Evolutionary conservation across 2,113 vertebrate species (phyloP).

Genomic region (Lycaon pictus): DNA sequence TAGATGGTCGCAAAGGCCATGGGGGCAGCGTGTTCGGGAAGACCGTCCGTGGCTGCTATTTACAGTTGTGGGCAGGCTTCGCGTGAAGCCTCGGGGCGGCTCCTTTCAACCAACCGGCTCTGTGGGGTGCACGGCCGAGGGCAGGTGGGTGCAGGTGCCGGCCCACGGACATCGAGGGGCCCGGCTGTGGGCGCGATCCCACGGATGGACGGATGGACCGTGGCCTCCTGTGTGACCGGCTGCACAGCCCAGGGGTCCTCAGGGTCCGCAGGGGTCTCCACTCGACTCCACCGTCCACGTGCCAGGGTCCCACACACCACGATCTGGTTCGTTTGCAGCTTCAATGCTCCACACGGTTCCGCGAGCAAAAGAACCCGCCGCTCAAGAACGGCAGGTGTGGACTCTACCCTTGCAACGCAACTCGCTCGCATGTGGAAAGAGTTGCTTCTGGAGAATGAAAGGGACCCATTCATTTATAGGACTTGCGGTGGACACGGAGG

Average conservation of each 20-base stretch:
- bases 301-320: neutral
- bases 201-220: too few relatives aligned
- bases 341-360: neutral
- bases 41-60: neutral
- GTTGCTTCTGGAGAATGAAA: neutral
- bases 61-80: constrained; percentile 41
- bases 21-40: neutral
- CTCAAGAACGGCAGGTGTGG: neutral
- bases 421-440: neutral
- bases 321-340: neutral
- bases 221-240: too few relatives aligned
- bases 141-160: too few relatives aligned
- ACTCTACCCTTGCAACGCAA: neutral
- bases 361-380: neutral
- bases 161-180: too few relatives aligned
- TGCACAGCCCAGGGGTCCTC: too few relatives aligned
- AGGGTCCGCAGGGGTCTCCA: neutral
- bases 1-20: constrained; percentile 54
- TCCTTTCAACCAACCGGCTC: neutral
- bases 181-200: too few relatives aligned
- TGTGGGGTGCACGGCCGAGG: neutral
- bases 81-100: neutral
- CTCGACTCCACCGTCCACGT: neutral
- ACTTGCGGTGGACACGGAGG: neutral
- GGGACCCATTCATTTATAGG: neutral